Evolutionary conservation across 2,113 vertebrate species (phyloP).

Genomic region (Danionella cerebrum): DNA sequence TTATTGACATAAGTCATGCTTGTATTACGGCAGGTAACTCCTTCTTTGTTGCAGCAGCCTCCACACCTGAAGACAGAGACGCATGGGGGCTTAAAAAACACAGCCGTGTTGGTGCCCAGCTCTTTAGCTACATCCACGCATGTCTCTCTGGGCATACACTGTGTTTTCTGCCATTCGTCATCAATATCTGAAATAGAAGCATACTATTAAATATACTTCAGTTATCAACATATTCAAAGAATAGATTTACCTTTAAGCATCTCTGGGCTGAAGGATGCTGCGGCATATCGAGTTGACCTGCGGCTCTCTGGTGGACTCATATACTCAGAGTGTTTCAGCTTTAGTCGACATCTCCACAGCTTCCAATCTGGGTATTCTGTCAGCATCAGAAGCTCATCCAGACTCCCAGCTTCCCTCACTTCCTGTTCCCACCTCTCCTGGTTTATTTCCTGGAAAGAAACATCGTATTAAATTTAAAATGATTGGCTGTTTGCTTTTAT

Average conservation of each 20-base stretch:
- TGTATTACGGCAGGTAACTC: constrained; percentile 80
- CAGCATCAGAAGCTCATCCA: constrained; percentile 84
- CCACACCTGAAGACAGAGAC: constrained; percentile 86
- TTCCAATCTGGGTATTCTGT: constrained; percentile 91
- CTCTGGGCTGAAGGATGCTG: constrained; percentile 83
- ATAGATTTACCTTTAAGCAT: constrained; percentile 80
- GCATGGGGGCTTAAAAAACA: constrained; percentile 94
- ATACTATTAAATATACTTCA: background rate
- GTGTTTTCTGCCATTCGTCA: constrained; percentile 93
- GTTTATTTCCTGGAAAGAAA: constrained; percentile 47
- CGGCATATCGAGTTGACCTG: constrained; percentile 87
- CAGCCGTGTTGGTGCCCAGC: constrained; percentile 75
- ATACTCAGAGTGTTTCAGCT: constrained; percentile 68
- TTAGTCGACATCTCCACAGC: constrained; percentile 85
- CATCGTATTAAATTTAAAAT: background rate
- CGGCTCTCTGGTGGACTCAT: constrained; percentile 40
- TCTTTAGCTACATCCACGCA: constrained; percentile 90
- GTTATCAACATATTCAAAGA: background rate
- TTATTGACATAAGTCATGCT: constrained; percentile 83
- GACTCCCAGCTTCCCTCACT: constrained; percentile 78
- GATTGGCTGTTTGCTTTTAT: background rate
- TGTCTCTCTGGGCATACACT: constrained; percentile 89
- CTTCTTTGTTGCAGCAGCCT: constrained; percentile 93
- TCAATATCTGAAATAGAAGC: constrained; percentile 74
- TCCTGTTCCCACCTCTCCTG: constrained; percentile 72